These are phyloP conservation scores for Lanistes nyassanus DNA, from an alignment of 1,140 invertebrate species.

Conservation along the genomic window DNA sequence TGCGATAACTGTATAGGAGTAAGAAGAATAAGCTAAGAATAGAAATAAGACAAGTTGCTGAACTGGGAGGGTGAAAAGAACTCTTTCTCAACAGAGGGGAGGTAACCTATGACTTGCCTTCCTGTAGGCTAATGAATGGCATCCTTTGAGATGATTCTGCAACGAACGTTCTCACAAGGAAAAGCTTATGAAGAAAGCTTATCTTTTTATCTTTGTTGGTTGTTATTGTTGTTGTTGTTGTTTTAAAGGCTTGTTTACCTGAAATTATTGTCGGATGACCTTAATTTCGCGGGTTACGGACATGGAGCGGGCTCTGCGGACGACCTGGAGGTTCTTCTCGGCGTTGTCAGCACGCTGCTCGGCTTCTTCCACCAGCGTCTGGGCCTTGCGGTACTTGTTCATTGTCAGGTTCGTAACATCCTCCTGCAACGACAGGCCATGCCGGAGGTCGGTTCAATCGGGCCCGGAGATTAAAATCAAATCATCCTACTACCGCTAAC, in stretches of 20 bases:
- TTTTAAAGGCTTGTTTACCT: neutral
- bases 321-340: constrained; percentile 61
- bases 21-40: too few species aligned
- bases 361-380: constrained; percentile 63
- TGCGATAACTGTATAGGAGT: too few species aligned
- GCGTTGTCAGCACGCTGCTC: constrained; percentile 63
- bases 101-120: neutral
- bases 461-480: too few species aligned
- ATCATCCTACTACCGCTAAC: too few species aligned
- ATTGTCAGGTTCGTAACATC: constrained; percentile 66
- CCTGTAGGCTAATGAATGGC: neutral
- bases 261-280: constrained; percentile 50
- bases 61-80: too few species aligned
- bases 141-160: neutral
- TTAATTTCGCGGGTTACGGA: constrained; percentile 62
- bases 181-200: neutral
- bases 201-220: neutral
- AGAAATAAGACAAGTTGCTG: too few species aligned
- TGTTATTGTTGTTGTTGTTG: too few species aligned
- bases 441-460: neutral
- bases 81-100: too few species aligned
- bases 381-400: constrained; percentile 68
- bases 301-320: constrained; percentile 62
- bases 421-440: constrained; percentile 55
- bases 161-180: neutral